phyloP scores from a whole-genome alignment of 2,888 invertebrate genomes.

The Aromia moschata region DNA sequence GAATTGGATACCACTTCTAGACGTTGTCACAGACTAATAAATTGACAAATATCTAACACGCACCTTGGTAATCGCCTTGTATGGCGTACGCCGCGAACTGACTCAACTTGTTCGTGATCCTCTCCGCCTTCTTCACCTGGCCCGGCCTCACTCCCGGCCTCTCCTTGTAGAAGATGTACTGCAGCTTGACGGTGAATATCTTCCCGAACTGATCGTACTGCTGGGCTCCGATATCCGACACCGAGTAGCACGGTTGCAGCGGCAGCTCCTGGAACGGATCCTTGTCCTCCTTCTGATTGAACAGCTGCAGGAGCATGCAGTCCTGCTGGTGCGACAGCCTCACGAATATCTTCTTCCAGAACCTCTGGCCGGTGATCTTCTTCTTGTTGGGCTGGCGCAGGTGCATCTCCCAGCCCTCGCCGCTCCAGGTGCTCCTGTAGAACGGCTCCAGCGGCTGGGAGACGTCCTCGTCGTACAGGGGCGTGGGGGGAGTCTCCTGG shows the following conservation, averaged over 20 bases:
- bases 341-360: conserved; percentile 97
- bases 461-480: conserved; percentile 92
- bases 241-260: conserved; percentile 92
- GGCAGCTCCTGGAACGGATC: conserved; percentile 96
- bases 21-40: no score
- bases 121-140: conserved; percentile 92
- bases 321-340: conserved; percentile 80
- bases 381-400: conserved; percentile 95
- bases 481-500: conserved; percentile 89
- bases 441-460: conserved; percentile 93
- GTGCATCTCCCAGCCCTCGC: conserved; percentile 96
- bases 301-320: conserved; percentile 86
- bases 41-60: no score
- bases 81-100: conserved; percentile 95
- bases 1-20: no score
- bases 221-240: conserved; percentile 94
- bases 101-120: conserved; percentile 88
- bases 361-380: conserved; percentile 91
- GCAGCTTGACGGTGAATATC: conserved; percentile 96
- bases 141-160: conserved; percentile 95
- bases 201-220: conserved; percentile 99
- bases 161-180: conserved; percentile 98
- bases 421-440: conserved; percentile 78
- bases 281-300: conserved; percentile 74
- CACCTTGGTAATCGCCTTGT: conserved; percentile 88